Evolutionary conservation across 2,113 vertebrate genomes (phyloP).

Genomic region (Dissostichus mawsoni): DNA sequence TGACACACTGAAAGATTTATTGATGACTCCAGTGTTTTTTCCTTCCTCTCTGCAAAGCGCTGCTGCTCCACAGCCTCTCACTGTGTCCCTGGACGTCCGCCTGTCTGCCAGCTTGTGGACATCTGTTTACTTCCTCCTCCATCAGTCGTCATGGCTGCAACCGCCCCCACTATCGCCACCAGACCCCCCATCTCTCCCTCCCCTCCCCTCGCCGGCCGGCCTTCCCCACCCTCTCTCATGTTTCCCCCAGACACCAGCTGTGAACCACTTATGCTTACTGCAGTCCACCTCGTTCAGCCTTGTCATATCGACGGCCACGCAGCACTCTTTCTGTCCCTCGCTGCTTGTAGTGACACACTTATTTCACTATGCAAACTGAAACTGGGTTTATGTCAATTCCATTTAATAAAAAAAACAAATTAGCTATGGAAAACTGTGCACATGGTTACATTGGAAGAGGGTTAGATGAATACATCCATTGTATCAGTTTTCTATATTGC

Average conservation of each 20-base stretch:
- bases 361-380: not conserved
- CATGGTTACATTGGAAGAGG: not conserved
- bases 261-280: slow-evolving; percentile 73
- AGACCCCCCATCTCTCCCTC: slow-evolving; percentile 45
- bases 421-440: not conserved
- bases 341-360: not conserved
- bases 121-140: slow-evolving; percentile 83
- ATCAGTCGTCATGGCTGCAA: slow-evolving; percentile 76
- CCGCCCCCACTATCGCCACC: slow-evolving; percentile 20
- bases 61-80: slow-evolving; percentile 43
- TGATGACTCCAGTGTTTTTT: slow-evolving; percentile 31
- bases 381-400: not conserved
- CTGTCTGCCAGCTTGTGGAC: slow-evolving; percentile 81
- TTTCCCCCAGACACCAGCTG: slow-evolving; percentile 79
- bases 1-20: slow-evolving; percentile 34
- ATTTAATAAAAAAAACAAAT: not conserved
- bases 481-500: not conserved
- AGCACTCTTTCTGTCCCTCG: not conserved
- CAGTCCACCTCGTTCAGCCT: slow-evolving; percentile 51
- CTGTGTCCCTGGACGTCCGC: slow-evolving; percentile 70
- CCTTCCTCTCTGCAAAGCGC: slow-evolving; percentile 1
- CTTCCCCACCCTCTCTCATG: slow-evolving; percentile 65
- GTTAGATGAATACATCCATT: slow-evolving; percentile 7
- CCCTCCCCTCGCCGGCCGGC: slow-evolving; percentile 32
- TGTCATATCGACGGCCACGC: slow-evolving; percentile 23